Evolutionary conservation across 2,797 vertebrate species (phyloP).

Genomic region (Menidia menidia): DNA sequence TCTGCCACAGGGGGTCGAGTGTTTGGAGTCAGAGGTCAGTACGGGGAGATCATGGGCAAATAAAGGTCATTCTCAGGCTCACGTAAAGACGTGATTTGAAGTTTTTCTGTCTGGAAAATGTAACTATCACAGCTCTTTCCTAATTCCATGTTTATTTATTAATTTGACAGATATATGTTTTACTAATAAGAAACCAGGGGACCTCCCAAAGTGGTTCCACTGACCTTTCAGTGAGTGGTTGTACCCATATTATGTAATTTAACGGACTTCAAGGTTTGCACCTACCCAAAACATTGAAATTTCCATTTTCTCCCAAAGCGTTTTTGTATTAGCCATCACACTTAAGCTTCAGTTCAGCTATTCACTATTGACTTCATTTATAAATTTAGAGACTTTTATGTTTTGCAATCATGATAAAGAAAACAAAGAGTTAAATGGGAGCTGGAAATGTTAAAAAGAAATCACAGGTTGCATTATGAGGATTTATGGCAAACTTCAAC

Average conservation of each 20-base stretch:
- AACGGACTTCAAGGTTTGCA: neutral
- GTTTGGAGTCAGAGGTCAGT: slow-evolving; percentile 42
- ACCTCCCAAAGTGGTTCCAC: neutral
- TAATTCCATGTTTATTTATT: neutral
- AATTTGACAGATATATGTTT: neutral
- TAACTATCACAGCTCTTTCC: neutral
- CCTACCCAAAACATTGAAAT: neutral
- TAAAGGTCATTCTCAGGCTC: neutral
- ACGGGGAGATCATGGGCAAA: slow-evolving; percentile 5
- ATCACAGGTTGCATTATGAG: neutral
- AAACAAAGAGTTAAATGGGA: neutral
- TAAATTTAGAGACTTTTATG: neutral
- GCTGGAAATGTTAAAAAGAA: too few species aligned
- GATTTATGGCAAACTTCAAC: neutral
- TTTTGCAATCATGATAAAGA: neutral
- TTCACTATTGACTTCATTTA: neutral
- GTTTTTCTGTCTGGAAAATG: neutral
- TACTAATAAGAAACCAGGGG: neutral
- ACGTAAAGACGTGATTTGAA: slow-evolving; percentile 1
- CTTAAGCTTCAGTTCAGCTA: neutral
- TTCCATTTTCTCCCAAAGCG: neutral
- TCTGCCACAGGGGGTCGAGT: slow-evolving; percentile 31
- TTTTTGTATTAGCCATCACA: neutral
- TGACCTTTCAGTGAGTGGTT: neutral
- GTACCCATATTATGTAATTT: neutral